These are phyloP conservation scores for Amblyornis subalaris DNA, from an alignment of 2,113 vertebrate species.

Conservation along the genomic window DNA sequence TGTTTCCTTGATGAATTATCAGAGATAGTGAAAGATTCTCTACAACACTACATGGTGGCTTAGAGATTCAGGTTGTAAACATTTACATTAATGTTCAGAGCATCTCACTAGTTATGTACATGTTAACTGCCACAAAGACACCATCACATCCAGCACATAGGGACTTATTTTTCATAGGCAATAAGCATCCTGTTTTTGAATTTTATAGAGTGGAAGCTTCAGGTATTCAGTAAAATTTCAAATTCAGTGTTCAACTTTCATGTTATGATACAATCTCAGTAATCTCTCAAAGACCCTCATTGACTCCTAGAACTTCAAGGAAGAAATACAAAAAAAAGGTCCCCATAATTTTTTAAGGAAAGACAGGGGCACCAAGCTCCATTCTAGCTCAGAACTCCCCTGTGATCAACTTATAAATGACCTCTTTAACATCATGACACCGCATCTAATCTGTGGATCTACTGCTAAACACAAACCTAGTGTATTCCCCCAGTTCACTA, in stretches of 20 bases:
- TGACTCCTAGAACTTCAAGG: background rate
- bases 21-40: background rate
- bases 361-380: background rate
- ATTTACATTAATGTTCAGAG: background rate
- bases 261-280: background rate
- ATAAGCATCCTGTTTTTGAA: background rate
- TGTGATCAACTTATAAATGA: background rate
- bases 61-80: background rate
- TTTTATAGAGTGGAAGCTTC: background rate
- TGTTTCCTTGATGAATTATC: background rate
- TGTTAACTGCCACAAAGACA: background rate
- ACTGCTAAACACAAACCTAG: background rate
- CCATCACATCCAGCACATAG: background rate
- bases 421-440: background rate
- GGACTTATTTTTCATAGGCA: background rate
- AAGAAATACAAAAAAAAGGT: background rate
- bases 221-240: background rate
- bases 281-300: background rate
- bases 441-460: background rate
- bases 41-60: background rate
- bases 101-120: too few species aligned
- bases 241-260: background rate
- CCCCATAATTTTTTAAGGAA: background rate
- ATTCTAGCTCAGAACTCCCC: background rate
- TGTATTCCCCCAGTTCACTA: background rate